These are phyloP conservation scores for Drosophila novamexicana DNA, from an alignment of 1,140 invertebrate species.

Conservation along the genomic window DNA sequence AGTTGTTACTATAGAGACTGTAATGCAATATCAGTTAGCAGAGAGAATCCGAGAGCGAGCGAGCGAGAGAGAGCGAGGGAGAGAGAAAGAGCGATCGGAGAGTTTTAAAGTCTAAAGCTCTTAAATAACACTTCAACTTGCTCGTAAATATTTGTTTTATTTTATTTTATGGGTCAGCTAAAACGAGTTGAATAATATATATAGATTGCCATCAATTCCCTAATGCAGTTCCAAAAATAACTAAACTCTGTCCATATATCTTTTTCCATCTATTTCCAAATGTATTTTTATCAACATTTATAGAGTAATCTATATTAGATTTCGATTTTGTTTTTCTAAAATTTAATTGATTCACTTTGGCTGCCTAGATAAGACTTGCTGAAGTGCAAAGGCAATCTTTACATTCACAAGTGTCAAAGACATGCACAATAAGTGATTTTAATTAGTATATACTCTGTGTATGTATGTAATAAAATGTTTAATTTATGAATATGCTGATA, in stretches of 20 bases:
- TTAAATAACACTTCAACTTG: slow-evolving; percentile 22
- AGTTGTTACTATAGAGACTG: slow-evolving; percentile 1
- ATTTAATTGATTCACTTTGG: background rate
- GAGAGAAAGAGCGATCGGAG: background rate
- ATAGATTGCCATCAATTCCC: slow-evolving; percentile 17
- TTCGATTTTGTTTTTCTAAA: slow-evolving; percentile 2
- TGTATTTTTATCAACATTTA: slow-evolving; percentile 11
- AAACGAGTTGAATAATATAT: slow-evolving; percentile 35
- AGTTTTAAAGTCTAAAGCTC: background rate
- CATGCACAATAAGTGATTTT: slow-evolving; percentile 16
- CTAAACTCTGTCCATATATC: slow-evolving; percentile 3
- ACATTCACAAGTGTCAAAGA: slow-evolving; percentile 8
- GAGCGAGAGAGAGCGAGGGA: background rate
- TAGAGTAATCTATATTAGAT: slow-evolving; percentile 1
- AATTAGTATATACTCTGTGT: background rate
- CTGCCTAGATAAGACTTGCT: slow-evolving; percentile 2
- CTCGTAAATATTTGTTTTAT: slow-evolving; percentile 33
- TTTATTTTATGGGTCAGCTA: slow-evolving; percentile 33
- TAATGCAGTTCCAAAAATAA: slow-evolving; percentile 36
- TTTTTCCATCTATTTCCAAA: slow-evolving; percentile 2
- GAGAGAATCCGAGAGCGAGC: background rate
- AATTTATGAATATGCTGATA: slow-evolving; percentile 26
- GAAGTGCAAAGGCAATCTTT: slow-evolving; percentile 28
- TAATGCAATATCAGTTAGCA: slow-evolving; percentile 31
- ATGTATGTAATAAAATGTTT: slow-evolving; percentile 14